A percentile compares a stretch with the other conserved stretches of the same genome.
Evolutionary conservation across 2,113 vertebrate species (phyloP).

Genomic region (Festucalex cinctus): DNA sequence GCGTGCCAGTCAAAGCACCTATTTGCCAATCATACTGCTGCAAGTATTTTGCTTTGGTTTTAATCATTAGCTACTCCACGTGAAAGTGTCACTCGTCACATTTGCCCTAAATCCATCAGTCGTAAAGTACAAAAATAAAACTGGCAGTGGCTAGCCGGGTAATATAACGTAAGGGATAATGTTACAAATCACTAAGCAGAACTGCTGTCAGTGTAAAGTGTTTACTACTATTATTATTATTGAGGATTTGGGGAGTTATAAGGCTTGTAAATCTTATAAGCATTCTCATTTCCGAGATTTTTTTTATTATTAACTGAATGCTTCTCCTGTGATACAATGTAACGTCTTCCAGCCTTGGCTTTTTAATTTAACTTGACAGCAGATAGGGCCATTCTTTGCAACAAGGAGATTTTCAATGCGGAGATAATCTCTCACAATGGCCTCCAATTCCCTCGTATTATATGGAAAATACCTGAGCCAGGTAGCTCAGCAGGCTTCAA

Average conservation of each 20-base stretch:
- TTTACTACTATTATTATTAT: neutral
- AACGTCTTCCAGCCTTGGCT: neutral
- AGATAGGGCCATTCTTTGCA: slow-evolving; percentile 14
- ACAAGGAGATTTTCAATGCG: slow-evolving; percentile 25
- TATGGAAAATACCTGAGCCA: slow-evolving; percentile 68
- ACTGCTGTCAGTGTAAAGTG: neutral
- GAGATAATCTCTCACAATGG: slow-evolving; percentile 52
- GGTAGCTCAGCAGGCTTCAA: slow-evolving; percentile 58
- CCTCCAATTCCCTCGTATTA: slow-evolving; percentile 58
- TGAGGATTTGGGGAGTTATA: neutral
- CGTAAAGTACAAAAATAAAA: neutral
- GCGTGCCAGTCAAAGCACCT: neutral
- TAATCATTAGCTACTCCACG: neutral
- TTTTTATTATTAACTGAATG: neutral
- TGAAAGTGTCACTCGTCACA: neutral
- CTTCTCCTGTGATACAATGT: neutral
- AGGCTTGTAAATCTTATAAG: neutral
- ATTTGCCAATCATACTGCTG: neutral
- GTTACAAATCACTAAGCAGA: neutral
- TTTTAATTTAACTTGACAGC: neutral
- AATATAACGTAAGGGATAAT: neutral
- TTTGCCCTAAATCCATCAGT: neutral
- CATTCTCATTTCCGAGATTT: neutral
- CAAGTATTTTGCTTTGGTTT: neutral
- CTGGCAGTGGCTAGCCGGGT: slow-evolving; percentile 1